These are phyloP conservation scores for Amphipyra tragopoginis DNA, from an alignment of 2,888 invertebrate genomes.

Conservation along the genomic window DNA sequence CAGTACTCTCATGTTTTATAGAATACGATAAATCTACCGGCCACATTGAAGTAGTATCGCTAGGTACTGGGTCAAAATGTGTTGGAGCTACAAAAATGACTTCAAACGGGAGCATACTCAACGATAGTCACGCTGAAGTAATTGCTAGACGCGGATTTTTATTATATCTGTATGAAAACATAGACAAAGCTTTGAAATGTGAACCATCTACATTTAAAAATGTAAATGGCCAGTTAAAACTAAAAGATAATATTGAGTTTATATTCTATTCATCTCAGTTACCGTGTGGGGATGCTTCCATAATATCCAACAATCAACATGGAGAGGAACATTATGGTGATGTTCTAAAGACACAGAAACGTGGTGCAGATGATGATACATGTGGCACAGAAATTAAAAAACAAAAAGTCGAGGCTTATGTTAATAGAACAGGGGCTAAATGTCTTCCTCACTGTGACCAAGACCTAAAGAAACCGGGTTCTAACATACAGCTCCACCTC, in stretches of 20 bases:
- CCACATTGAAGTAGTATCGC: constrained; percentile 91
- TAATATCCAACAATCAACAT: constrained; percentile 90
- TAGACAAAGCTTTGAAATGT: constrained; percentile 78
- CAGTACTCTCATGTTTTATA: constrained; percentile 94
- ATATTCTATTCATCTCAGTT: constrained; percentile 96
- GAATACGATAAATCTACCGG: constrained; percentile 78
- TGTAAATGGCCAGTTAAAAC: constrained; percentile 75
- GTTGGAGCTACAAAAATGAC: constrained; percentile 93
- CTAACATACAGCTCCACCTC: constrained; percentile 90
- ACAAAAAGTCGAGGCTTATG: constrained; percentile 67
- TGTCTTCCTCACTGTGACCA: constrained; percentile 89
- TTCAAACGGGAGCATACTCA: constrained; percentile 92
- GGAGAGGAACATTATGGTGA: constrained; percentile 74
- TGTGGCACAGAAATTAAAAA: constrained; percentile 66
- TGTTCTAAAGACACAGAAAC: constrained; percentile 67
- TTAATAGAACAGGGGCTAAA: constrained; percentile 97
- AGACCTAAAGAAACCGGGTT: constrained; percentile 90
- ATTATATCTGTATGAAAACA: constrained; percentile 93
- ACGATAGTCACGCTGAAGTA: constrained; percentile 98
- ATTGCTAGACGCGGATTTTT: constrained; percentile 95
- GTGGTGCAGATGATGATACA: constrained; percentile 61
- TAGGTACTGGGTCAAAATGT: constrained; percentile 98
- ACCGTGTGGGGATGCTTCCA: constrained; percentile 98
- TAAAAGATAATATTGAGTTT: constrained; percentile 91
- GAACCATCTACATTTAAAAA: constrained; percentile 74